These are phyloP conservation scores for Epirrhoe tristata DNA, from an alignment of 2,888 invertebrate genomes.

Conservation along the genomic window DNA sequence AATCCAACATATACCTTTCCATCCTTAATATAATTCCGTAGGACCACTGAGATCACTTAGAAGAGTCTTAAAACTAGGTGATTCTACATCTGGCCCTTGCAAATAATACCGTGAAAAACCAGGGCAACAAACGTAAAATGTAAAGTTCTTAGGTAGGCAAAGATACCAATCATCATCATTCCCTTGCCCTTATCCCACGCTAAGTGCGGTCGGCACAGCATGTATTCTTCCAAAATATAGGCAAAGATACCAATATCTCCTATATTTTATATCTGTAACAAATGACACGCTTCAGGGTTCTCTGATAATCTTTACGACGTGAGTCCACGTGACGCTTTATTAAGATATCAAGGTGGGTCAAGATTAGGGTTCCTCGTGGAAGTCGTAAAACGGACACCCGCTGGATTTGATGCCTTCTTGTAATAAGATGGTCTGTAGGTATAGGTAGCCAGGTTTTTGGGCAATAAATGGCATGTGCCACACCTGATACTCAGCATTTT, in stretches of 20 bases:
- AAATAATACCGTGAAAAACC: too few relatives aligned
- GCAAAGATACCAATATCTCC: background rate
- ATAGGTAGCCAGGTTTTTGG: conserved; percentile 17
- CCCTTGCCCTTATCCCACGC: too few relatives aligned
- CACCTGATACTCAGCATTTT: conserved; percentile 27
- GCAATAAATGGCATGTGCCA: conserved; percentile 22
- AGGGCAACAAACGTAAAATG: too few relatives aligned
- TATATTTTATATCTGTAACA: conserved; percentile 15
- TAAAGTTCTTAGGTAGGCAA: too few relatives aligned
- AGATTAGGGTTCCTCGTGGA: conserved; percentile 59
- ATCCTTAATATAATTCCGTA: too few relatives aligned
- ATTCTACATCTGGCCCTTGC: too few relatives aligned
- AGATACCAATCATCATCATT: background rate
- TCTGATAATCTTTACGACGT: conserved; percentile 59
- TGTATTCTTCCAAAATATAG: background rate
- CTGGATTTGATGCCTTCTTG: conserved; percentile 54
- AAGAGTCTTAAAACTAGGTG: too few relatives aligned
- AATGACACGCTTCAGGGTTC: conserved; percentile 27
- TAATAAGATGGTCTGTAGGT: conserved; percentile 20
- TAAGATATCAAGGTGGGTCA: conserved; percentile 68
- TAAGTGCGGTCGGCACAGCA: too few relatives aligned
- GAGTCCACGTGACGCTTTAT: conserved; percentile 69
- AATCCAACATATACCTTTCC: too few relatives aligned
- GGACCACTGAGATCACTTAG: too few relatives aligned
- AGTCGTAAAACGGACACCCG: conserved; percentile 70